Percentiles rank a stretch among this genome's conserved stretches.
Evolutionary conservation across 53 echinoderm and acorn worm genomes (phyloP).

Genomic region (Temnopleurus reevesii): DNA sequence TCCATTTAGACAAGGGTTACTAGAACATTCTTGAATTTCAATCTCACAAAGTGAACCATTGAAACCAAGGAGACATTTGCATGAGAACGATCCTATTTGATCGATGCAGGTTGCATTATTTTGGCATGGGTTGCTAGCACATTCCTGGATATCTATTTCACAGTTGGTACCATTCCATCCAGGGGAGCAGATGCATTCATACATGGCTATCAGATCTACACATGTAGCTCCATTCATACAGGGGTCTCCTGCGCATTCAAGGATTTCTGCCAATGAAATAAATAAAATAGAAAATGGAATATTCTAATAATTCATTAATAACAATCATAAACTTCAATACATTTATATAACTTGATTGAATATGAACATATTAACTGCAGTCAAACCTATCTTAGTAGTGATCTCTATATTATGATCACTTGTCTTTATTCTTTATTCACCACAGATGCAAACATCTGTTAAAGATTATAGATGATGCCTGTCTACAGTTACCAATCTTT

Average conservation of each 20-base stretch:
- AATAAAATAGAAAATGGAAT: neutral
- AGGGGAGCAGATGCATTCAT: constrained; percentile 40
- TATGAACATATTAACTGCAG: no score
- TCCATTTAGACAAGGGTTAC: constrained; percentile 66
- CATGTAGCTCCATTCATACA: constrained; percentile 78
- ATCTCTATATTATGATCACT: no score
- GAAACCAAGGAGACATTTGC: constrained; percentile 57
- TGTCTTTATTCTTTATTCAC: no score
- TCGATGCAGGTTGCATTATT: constrained; percentile 64
- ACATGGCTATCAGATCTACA: constrained; percentile 56
- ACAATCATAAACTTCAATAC: neutral
- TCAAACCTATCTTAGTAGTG: no score
- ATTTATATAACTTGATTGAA: no score
- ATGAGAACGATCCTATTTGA: constrained; percentile 39
- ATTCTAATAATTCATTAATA: neutral
- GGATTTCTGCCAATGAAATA: constrained; percentile 45
- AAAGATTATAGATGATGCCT: no score
- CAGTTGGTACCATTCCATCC: constrained; percentile 55
- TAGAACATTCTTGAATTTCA: constrained; percentile 56
- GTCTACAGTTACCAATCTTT: no score
- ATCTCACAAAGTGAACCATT: constrained; percentile 62
- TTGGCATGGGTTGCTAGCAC: constrained; percentile 67
- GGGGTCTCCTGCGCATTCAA: constrained; percentile 69
- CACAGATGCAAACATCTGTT: no score
- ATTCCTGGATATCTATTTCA: constrained; percentile 54